Evolutionary conservation across 2,888 invertebrate genomes (phyloP), one percentile per base, ranked within the genome.

Genomic region (Rhingia campestris): DNA sequence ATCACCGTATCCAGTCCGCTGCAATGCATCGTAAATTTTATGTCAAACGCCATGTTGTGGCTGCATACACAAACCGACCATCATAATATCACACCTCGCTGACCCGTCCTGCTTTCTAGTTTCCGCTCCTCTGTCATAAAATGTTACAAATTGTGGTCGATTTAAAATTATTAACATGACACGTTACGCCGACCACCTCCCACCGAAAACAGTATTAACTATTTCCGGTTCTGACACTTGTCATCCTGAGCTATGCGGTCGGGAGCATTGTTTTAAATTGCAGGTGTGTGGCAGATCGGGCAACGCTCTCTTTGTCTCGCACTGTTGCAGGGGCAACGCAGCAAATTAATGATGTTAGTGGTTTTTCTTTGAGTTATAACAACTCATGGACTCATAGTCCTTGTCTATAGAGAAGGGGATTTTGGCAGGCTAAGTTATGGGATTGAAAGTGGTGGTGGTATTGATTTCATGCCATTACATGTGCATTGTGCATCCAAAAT

Each of bases 111-210:
- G 35, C 33, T 33, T n/a, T 39, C 5, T 22, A 51, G 9, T 9
- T 32, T 5, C 33, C 45, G 14, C 32, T 39, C 43, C 66, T 35
- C 37, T 63, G 63, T 77, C 81, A 81, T 67, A 82, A 76, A 67
- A 56, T 47, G 49, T 72, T 70, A 81, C 76, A 82, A 54, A 73
- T 77, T 77, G 72, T 77, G 81, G 81, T 22, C 63, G 41, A 82
- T 82, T 82, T 82, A 58, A 82, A 77, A 82, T 82, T 73, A 82
- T 82, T 82, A 82, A 72, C 81, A 63, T 54, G 67, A 59, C 51
- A 53, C 72, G 63, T 72, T 66, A 51, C 56, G 30, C 74, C 12
- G n/a, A 45, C 47, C 7, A 37, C 22, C 43, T 6, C 14, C 10
- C 56, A 32, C 6, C 45, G 61, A 58, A 33, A 45, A 63, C 10